Base-by-base conservation (phyloP, 2,888 invertebrate species). In the Selenia dentaria region DNA sequence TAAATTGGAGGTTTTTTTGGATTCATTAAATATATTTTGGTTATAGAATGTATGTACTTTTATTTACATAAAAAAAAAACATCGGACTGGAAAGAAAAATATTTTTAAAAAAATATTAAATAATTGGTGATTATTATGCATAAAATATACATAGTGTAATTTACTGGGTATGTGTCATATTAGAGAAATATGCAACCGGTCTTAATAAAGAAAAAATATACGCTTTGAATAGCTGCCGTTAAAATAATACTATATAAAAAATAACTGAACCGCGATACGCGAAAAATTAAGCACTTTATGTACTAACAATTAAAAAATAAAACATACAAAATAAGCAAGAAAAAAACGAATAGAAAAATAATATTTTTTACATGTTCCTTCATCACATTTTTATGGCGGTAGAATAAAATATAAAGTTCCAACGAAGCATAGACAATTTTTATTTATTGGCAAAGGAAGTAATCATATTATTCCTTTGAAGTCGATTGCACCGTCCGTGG, bases 261-360 rank as follows among this genome's bases (percentile, higher is more conserved):
- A 51, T 46, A 46, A 49, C 54, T 60, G 57, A 42, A 59, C 27
- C 45, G 45, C 45, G 28, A 12, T 13, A 31, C 31, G 43, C 43
- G 43, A 58, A 59, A 69, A 69, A 62, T 73, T 74, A 81, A 78
- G 80, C 77, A 79, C 74, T 68, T 74, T 72, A 34, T 6, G 56
- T 62, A 24, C 46, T 42, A 47, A 55, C 61, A 55, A 52, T 52
- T 10, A 45, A 74, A 74, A 70, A 69, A 70, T 70, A 70, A 70
- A 72, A 69, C 62, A 67, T 77, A 83, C 64, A 81, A 83, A 80
- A 83, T 78, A 84, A 80, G 74, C 77, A 82, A 75, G 8, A 73
- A 70, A 69, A 77, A 74, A 79, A 82, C 65, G 60, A 63, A 74
- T 84, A 81, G 67, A 84, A 84, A 85, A 84, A 85, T 83, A 82